Base-by-base conservation (phyloP, 2,888 invertebrate genomes). In the Pseudolycoriella hygida region DNA sequence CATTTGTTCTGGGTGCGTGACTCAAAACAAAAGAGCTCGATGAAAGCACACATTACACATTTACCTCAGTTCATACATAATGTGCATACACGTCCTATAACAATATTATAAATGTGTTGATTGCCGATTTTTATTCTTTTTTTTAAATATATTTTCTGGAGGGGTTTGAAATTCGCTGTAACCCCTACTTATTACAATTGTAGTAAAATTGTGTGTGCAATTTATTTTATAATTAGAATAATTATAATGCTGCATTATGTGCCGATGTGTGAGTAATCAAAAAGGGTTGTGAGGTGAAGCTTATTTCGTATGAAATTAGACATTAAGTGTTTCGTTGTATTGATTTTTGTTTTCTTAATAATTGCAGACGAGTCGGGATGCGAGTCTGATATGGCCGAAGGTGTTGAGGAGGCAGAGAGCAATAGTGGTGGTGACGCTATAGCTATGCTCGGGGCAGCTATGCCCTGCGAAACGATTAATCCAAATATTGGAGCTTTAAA, bases 321-420 rank as follows among this genome's bases (percentile, higher is more conserved):
- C 17, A 14, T 39, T 11, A 39, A 39, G 15, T 15, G 39, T 39
- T 39, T 25, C 25, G 8, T 25, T 25, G 8, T 25, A 25, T 25
- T 25, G 25, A 25, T 25, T 25, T 25, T 25, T 8, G 5, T 25
- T 25, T 25, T 8, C 8, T 25, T 25, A 25, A 25, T 25, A 15
- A 66, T 72, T 73, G 59, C 70, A 78, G 80, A 76, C 67, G 69
- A 71, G 59, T 69, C 73, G 70, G 70, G 72, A 75, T 76, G 74
- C 69, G 69, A 69, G 72, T 72, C 71, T 75, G 76, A 77, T 71
- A 77, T 77, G 77, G 77, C 77, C 67, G 77, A 77, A 72, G 82
- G 81, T 70, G 74, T 69, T 57, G 70, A 71, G 60, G 65, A 64
- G 54, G 74, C 75, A n/a, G 72, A 47, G 25, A 46, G 40, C 17